A percentile compares a stretch with the other conserved stretches of the same genome.
These are phyloP conservation scores for Tetragnatha montana DNA, from an alignment of 2,888 invertebrate genomes.

Conservation along the genomic window DNA sequence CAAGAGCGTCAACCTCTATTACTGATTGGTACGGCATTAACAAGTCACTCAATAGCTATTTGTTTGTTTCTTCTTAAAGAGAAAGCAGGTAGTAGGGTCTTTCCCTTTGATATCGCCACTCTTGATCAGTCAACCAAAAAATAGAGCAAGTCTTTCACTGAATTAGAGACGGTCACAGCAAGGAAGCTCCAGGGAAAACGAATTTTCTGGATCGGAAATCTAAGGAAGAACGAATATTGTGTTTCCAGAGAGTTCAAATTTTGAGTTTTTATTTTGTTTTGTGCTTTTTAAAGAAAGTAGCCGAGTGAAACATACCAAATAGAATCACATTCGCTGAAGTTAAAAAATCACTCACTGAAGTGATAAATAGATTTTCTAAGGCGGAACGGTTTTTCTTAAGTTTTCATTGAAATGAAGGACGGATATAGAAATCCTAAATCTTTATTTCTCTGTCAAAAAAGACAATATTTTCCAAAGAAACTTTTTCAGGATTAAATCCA, in stretches of 20 bases:
- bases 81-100: slow-evolving; percentile 44
- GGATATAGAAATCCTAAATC: not conserved
- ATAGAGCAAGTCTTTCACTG: slow-evolving; percentile 57
- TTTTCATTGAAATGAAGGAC: not conserved
- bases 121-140: slow-evolving; percentile 56
- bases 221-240: slow-evolving; percentile 15
- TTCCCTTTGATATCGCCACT: slow-evolving; percentile 31
- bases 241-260: not conserved
- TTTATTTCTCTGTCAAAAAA: not conserved
- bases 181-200: not conserved
- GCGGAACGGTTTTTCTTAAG: not conserved
- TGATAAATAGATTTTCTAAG: not conserved
- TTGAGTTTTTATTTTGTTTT: not conserved
- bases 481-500: not conserved
- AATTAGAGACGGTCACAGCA: not conserved
- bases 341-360: slow-evolving; percentile 4
- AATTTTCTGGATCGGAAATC: slow-evolving; percentile 11
- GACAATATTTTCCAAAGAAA: not conserved
- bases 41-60: slow-evolving; percentile 28
- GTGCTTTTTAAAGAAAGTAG: not conserved
- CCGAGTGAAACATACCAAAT: not conserved
- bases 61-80: slow-evolving; percentile 37
- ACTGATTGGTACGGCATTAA: slow-evolving; percentile 56
- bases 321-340: not conserved
- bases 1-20: slow-evolving; percentile 31